A percentile compares a stretch with the other conserved stretches of the same genome.
Evolutionary conservation across 2,113 vertebrate species (phyloP).

Genomic region (Canis aureus): DNA sequence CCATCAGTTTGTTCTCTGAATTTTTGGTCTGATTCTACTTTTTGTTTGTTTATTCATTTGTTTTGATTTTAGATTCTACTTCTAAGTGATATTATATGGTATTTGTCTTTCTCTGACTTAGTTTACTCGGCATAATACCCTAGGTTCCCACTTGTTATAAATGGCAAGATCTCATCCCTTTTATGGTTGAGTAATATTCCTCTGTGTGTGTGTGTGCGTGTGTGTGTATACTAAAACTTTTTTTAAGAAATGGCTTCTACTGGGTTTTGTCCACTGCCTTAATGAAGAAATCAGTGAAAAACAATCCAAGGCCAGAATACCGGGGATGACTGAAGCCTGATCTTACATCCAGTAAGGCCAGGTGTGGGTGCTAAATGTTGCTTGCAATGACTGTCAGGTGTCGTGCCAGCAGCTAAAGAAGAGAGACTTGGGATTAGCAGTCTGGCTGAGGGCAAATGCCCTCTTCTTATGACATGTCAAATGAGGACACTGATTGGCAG

Average conservation of each 20-base stretch:
- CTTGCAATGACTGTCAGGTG: background rate
- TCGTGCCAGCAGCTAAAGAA: background rate
- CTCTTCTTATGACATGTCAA: background rate
- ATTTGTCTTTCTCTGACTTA: background rate
- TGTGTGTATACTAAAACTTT: background rate
- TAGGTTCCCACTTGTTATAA: background rate
- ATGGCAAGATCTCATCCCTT: background rate
- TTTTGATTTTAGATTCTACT: background rate
- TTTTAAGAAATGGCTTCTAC: background rate
- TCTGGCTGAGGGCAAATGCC: background rate
- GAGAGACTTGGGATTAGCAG: background rate
- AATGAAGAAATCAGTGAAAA: slow-evolving; percentile 21
- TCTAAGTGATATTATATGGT: background rate
- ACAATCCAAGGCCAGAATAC: background rate
- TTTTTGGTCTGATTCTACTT: background rate
- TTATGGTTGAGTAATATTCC: background rate
- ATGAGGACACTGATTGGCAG: background rate
- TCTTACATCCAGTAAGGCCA: background rate
- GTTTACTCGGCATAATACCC: background rate
- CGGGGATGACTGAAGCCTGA: background rate
- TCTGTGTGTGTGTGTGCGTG: background rate
- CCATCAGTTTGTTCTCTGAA: background rate
- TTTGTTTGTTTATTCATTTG: background rate
- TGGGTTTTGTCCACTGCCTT: background rate
- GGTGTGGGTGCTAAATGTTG: background rate